These are phyloP conservation scores for Chromoteleia sp. DNA, from an alignment of 2,888 invertebrate genomes.

Conservation along the genomic window DNA sequence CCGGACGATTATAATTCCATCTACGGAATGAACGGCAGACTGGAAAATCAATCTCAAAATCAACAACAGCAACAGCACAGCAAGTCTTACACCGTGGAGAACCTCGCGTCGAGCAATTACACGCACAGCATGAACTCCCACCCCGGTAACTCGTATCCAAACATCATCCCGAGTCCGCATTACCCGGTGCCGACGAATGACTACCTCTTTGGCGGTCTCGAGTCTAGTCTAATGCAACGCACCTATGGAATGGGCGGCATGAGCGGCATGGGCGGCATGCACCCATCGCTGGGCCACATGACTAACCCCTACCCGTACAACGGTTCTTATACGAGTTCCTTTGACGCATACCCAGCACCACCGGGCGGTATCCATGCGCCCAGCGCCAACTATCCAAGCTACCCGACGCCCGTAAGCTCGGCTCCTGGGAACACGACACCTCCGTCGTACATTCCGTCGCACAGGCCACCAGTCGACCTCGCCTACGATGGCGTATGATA, in stretches of 20 bases:
- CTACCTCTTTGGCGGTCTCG: constrained; percentile 82
- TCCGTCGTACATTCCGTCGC: constrained; percentile 82
- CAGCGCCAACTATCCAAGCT: constrained; percentile 88
- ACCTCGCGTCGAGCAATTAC: constrained; percentile 84
- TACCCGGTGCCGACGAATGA: constrained; percentile 84
- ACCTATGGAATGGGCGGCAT: constrained; percentile 81
- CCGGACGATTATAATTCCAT: constrained; percentile 80
- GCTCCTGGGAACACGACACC: constrained; percentile 77
- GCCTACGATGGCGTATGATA: constrained; percentile 84
- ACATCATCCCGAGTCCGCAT: constrained; percentile 83
- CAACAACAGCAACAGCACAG: constrained; percentile 80
- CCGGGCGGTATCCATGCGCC: constrained; percentile 88
- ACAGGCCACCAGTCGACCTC: constrained; percentile 83
- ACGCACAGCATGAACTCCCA: constrained; percentile 81
- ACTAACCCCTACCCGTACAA: constrained; percentile 81
- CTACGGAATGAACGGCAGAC: constrained; percentile 79
- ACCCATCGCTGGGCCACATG: constrained; percentile 78
- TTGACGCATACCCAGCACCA: constrained; percentile 85
- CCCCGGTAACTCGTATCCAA: constrained; percentile 81
- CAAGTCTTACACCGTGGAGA: constrained; percentile 84
- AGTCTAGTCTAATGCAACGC: constrained; percentile 82
- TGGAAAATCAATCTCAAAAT: constrained; percentile 75
- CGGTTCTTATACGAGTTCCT: constrained; percentile 82
- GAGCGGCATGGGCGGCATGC: constrained; percentile 81
- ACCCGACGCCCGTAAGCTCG: constrained; percentile 76